These are phyloP conservation scores for Leucosticte australis DNA, from an alignment of 2,113 vertebrate species.

Conservation along the genomic window DNA sequence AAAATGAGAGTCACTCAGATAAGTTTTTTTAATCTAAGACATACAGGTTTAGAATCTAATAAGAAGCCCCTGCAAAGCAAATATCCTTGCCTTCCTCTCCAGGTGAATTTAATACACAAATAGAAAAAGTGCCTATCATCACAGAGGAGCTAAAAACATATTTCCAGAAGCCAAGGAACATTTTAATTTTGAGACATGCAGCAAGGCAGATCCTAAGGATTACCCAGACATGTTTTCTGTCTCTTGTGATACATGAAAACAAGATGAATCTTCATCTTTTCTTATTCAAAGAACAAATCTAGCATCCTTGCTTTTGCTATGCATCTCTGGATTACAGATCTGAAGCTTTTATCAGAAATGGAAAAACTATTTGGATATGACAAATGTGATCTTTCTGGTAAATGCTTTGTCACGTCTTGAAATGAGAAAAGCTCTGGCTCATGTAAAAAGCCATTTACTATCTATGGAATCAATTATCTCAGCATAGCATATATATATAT, in stretches of 20 bases:
- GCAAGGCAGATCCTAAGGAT: neutral
- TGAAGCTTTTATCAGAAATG: neutral
- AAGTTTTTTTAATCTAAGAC: neutral
- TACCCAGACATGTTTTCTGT: neutral
- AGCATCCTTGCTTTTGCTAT: neutral
- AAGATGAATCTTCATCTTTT: neutral
- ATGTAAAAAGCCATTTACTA: neutral
- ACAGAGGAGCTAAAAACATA: neutral
- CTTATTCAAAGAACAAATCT: neutral
- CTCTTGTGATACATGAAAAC: neutral
- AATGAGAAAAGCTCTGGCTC: conserved; percentile 24
- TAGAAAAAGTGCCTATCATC: neutral
- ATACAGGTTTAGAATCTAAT: neutral
- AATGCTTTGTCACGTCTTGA: neutral
- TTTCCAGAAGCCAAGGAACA: neutral
- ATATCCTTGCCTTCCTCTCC: neutral
- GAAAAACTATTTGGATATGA: neutral
- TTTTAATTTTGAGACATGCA: neutral
- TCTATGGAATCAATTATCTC: neutral
- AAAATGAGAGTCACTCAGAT: neutral
- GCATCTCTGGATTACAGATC: neutral
- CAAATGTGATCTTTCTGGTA: neutral
- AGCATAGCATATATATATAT: neutral
- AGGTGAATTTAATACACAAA: neutral
- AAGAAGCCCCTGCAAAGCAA: neutral